Percentiles rank a stretch among this genome's conserved stretches.
These are phyloP conservation scores for Tachystola acroxantha DNA, from an alignment of 2,888 invertebrate species.

Conservation along the genomic window DNA sequence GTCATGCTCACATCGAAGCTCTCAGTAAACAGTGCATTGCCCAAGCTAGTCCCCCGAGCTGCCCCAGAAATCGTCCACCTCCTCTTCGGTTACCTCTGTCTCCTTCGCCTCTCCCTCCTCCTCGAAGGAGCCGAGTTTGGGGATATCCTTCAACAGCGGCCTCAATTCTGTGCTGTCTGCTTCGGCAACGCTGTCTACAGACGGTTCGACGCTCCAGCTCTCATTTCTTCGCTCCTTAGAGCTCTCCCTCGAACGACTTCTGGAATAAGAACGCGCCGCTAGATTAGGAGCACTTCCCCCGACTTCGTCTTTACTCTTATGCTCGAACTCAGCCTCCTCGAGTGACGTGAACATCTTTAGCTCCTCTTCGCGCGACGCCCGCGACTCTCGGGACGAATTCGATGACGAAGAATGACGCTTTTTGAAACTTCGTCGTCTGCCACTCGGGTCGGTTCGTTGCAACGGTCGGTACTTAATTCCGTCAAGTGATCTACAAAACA, in stretches of 20 bases:
- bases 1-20: constrained; percentile 66
- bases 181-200: constrained; percentile 41
- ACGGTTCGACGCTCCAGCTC: constrained; percentile 44
- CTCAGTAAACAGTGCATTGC: constrained; percentile 40
- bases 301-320: constrained; percentile 42
- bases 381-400: constrained; percentile 79
- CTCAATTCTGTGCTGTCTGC: constrained; percentile 27
- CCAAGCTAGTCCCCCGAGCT: constrained; percentile 60
- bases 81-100: constrained; percentile 62
- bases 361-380: constrained; percentile 81
- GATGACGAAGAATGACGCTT: constrained; percentile 79
- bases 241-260: constrained; percentile 71
- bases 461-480: constrained; percentile 81
- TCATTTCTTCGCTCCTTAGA: constrained; percentile 49
- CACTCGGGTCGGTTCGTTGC: constrained; percentile 80
- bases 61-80: constrained; percentile 65
- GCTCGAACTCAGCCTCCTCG: constrained; percentile 79
- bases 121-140: constrained; percentile 62
- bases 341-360: constrained; percentile 81
- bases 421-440: constrained; percentile 78
- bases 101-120: constrained; percentile 52
- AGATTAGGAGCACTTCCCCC: constrained; percentile 70
- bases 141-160: constrained; percentile 41
- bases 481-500: constrained; percentile 80
- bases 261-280: constrained; percentile 73